Percentiles rank a stretch among this genome's conserved stretches.
These are phyloP conservation scores for Drosophila neoperkinsi DNA, from an alignment of 2,888 invertebrate genomes.

Conservation along the genomic window DNA sequence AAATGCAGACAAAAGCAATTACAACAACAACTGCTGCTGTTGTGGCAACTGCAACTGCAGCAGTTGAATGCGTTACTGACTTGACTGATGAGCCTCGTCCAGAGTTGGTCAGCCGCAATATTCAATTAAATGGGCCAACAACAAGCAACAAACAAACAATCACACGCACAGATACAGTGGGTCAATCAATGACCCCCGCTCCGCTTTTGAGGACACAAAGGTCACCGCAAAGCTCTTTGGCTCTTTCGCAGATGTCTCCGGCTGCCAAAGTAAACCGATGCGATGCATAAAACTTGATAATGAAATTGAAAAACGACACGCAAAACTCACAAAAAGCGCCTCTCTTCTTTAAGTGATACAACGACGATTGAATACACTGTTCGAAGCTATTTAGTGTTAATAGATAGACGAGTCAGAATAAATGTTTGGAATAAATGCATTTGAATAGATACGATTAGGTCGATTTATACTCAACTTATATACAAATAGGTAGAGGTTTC, in stretches of 20 bases:
- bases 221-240: conserved; percentile 61
- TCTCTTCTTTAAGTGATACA: no score
- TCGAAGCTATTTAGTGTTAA: not conserved
- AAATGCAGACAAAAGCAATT: conserved; percentile 18
- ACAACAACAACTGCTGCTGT: conserved; percentile 10
- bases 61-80: conserved; percentile 17
- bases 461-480: not conserved
- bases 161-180: conserved; percentile 8
- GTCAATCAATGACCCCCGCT: conserved; percentile 22
- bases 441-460: not conserved
- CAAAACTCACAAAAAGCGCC: conserved; percentile 2
- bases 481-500: not conserved
- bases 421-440: not conserved
- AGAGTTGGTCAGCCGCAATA: conserved; percentile 61
- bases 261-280: conserved; percentile 63
- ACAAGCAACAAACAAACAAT: conserved; percentile 3
- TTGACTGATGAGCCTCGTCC: conserved; percentile 49
- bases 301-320: conserved; percentile 61
- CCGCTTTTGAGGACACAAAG: conserved; percentile 39
- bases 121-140: conserved; percentile 62
- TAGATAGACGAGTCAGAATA: not conserved
- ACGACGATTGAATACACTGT: conserved; percentile 29
- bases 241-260: conserved; percentile 25
- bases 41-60: conserved; percentile 20
- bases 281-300: conserved; percentile 70